Base-by-base conservation (phyloP, 2,888 invertebrate species). In the Dryocosmus kuriphilus region DNA sequence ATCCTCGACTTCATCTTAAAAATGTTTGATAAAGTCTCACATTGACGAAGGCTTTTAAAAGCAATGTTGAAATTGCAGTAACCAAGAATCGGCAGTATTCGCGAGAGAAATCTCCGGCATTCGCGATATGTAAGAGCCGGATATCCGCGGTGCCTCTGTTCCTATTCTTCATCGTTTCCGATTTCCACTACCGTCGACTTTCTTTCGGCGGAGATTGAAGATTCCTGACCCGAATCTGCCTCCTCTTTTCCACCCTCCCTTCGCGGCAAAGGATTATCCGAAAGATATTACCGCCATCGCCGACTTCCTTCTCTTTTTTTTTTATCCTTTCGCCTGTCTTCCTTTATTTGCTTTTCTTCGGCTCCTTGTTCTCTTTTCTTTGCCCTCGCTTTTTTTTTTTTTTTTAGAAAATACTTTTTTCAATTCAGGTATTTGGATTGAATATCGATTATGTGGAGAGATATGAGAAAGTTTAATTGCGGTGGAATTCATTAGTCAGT, bases 201-300 rank as follows among this genome's bases (percentile, higher is more conserved):
- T 85, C 83, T 83, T 85, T 85, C 81, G 82, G 79, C 83, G 82
- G 82, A 85, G 86, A 88, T 88, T 88, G 85, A 87, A 86, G 86
- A 88, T 87, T 85, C 83, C 85, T 84, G 87, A 86, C 87, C 86
- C 77, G 81, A 86, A 87, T 87, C 86, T 80, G 71, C 71, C 71
- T 30, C 51, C 71, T 51, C 57, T 46, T 51, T 32, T 46, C 71
- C 27, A 71, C 71, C 51, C 51, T 51, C 46, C 46, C 27, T 51
- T 51, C 80, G 78, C 76, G 73, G 82, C 85, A 82, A 85, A 85
- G 85, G 87, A 88, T 88, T 86, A 87, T 88, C 86, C 86, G 84
- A 83, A 85, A 86, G 85, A 88, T 88, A 88, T 88, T 87, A 87
- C 87, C 84, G 81, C 78, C 83, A 83, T 85, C 85, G 75, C 83